Conservation (phyloP, 2,113 vertebrate species). For the Mungos mungo region DNA sequence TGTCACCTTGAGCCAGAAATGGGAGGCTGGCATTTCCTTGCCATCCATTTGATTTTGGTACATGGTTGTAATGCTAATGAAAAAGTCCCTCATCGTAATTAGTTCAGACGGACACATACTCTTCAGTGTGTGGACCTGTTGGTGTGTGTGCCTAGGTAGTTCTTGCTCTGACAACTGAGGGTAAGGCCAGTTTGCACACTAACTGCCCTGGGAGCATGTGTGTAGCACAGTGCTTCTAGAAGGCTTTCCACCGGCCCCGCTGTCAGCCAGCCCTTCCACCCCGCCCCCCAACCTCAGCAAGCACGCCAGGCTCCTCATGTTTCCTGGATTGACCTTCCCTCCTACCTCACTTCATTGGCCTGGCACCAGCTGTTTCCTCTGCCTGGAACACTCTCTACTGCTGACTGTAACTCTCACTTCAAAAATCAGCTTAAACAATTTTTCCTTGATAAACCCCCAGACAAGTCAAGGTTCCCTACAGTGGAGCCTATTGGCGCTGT, state of each 20-base stretch:
- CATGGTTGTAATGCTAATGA: background rate
- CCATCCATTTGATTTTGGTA: background rate
- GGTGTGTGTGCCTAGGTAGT: too few relatives aligned
- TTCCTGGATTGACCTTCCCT: background rate
- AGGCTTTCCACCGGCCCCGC: background rate
- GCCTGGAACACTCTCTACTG: background rate
- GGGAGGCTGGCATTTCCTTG: background rate
- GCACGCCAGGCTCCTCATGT: background rate
- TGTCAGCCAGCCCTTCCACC: background rate
- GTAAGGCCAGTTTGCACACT: background rate
- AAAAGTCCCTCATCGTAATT: background rate
- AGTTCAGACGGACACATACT: background rate
- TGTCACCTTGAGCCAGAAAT: background rate
- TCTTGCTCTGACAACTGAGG: background rate
- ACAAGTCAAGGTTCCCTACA: background rate
- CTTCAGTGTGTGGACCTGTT: too few relatives aligned
- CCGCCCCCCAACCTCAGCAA: rapidly evolving
- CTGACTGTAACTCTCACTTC: background rate
- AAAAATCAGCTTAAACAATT: background rate
- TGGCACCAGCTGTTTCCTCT: background rate
- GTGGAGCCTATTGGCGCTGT: background rate
- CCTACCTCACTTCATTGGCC: background rate
- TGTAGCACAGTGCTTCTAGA: background rate
- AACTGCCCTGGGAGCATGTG: background rate
- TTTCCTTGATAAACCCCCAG: background rate